These are phyloP conservation scores for Pristionchus pacificus DNA, from an alignment of 1,140 invertebrate genomes.

Conservation along the genomic window DNA sequence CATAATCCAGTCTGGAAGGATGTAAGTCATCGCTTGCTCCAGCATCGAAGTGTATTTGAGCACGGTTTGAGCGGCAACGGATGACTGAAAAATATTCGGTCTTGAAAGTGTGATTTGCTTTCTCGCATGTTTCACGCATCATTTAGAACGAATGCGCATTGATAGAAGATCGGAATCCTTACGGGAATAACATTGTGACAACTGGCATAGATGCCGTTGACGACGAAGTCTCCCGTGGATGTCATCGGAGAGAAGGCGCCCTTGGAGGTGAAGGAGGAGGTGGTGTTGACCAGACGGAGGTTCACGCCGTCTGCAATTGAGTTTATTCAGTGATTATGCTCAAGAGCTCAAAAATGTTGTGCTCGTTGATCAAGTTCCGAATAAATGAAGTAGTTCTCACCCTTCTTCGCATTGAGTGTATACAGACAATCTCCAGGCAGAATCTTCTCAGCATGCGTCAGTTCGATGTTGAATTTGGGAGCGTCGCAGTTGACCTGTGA, in stretches of 20 bases:
- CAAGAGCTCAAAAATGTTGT: no score
- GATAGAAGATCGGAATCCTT: no score
- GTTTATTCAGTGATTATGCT: no score
- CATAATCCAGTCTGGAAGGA: no score
- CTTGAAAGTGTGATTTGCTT: no score
- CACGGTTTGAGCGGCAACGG: no score
- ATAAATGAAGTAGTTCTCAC: constrained; percentile 10
- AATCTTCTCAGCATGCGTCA: constrained; percentile 41
- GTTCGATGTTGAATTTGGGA: constrained; percentile 8
- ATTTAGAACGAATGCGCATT: no score
- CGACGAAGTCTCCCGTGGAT: constrained; percentile 39
- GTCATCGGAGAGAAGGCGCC: constrained; percentile 48
- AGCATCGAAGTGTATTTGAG: no score
- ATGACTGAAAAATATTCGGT: no score
- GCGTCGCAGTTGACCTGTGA: constrained; percentile 24
- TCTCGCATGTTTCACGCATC: no score
- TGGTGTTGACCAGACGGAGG: constrained; percentile 7
- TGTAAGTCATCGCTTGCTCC: no score
- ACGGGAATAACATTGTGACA: constrained; percentile 49
- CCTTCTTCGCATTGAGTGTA: not conserved
- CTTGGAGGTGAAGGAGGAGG: constrained; percentile 26
- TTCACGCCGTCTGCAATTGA: not conserved
- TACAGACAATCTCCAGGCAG: constrained; percentile 35
- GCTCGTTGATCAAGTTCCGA: no score
- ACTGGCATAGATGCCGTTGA: constrained; percentile 42